Evolutionary conservation across 2,888 invertebrate species (phyloP).

Genomic region (Yponomeuta cagnagella): DNA sequence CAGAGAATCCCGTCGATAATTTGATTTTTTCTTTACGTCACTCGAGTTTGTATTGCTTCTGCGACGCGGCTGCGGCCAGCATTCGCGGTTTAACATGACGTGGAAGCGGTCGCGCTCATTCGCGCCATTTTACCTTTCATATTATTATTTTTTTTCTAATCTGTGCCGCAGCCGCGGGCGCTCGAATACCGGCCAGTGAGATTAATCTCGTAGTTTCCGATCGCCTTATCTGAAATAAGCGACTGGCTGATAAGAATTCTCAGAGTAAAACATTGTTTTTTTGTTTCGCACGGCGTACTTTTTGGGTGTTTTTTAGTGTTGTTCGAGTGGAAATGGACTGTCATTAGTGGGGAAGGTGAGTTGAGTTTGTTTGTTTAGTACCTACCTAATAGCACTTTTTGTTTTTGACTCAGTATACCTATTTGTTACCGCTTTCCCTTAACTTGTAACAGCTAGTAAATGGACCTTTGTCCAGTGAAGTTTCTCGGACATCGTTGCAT

Average conservation of each 20-base stretch:
- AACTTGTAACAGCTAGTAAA: neutral
- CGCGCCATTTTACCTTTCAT: constrained; percentile 16
- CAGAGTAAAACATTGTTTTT: constrained; percentile 22
- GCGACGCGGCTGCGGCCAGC: constrained; percentile 37
- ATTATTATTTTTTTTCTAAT: constrained; percentile 2
- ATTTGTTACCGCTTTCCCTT: neutral
- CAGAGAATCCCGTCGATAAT: constrained; percentile 20
- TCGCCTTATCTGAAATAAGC: constrained; percentile 1
- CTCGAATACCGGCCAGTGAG: constrained; percentile 2
- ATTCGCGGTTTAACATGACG: constrained; percentile 61
- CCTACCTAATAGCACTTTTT: constrained; percentile 28
- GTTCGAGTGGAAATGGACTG: constrained; percentile 50
- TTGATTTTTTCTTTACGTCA: constrained; percentile 17
- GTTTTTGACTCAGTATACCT: neutral
- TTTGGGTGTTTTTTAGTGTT: constrained; percentile 33
- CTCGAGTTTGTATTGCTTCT: constrained; percentile 45
- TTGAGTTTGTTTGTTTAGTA: constrained; percentile 34
- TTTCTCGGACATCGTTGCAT: constrained; percentile 2
- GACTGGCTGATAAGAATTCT: constrained; percentile 31
- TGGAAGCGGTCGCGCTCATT: constrained; percentile 42
- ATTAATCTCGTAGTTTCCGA: constrained; percentile 8
- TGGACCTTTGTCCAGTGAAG: neutral
- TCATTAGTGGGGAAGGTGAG: constrained; percentile 58
- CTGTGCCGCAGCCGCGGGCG: neutral
- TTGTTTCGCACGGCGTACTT: constrained; percentile 26